phyloP scores from a whole-genome alignment of 2,888 invertebrate species.

The Pocota personata region DNA sequence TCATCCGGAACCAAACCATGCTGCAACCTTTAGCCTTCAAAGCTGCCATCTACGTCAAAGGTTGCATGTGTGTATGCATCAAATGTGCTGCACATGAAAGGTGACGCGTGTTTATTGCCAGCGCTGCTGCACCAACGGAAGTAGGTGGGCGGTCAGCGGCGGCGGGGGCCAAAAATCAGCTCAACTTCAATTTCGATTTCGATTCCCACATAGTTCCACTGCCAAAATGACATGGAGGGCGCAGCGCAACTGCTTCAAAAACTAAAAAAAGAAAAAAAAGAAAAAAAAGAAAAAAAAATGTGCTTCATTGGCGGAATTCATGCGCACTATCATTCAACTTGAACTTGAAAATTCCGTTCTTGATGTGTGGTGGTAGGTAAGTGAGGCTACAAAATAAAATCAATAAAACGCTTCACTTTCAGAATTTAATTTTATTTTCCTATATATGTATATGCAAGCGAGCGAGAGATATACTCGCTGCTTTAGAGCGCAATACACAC shows the following conservation, averaged over 20 bases:
- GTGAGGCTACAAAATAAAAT: constrained; percentile 71
- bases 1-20: not conserved
- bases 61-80: constrained; percentile 10
- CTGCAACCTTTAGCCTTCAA: constrained; percentile 53
- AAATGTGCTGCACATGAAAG: constrained; percentile 21
- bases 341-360: constrained; percentile 81
- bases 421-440: constrained; percentile 43
- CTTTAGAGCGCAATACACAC: constrained; percentile 31
- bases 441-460: constrained; percentile 24
- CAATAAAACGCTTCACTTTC: constrained; percentile 72
- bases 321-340: constrained; percentile 81
- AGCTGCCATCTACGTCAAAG: constrained; percentile 52
- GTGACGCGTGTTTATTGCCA: constrained; percentile 57
- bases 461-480: not conserved
- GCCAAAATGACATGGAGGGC: constrained; percentile 41
- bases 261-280: constrained; percentile 29
- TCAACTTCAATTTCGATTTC: constrained; percentile 59
- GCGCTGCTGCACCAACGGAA: constrained; percentile 45
- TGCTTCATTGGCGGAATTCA: constrained; percentile 62
- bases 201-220: constrained; percentile 27
- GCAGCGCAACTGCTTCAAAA: constrained; percentile 74
- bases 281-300: constrained; percentile 28
- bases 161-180: not conserved
- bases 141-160: constrained; percentile 9
- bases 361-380: constrained; percentile 72